Percentiles rank a stretch among this genome's conserved stretches.
phyloP scores from a whole-genome alignment of 2,113 vertebrate genomes.

The Arenaria interpres region DNA sequence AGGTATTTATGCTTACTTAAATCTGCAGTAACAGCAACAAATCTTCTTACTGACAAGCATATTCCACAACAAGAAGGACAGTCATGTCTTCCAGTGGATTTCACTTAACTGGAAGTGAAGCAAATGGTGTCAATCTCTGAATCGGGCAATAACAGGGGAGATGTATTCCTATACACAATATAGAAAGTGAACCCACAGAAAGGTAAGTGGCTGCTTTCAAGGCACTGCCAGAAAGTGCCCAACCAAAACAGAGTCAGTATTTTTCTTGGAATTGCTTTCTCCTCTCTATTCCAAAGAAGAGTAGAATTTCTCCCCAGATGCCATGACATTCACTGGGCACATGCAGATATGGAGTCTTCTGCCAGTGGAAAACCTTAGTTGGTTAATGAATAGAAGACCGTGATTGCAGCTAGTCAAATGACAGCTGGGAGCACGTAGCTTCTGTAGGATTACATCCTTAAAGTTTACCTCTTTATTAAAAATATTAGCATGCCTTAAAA shows the following conservation, averaged over 20 bases:
- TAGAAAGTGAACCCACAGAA: not conserved
- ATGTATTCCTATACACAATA: not conserved
- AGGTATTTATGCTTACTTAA: not conserved
- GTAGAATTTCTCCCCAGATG: not conserved
- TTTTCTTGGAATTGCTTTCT: not conserved
- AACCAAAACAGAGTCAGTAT: not conserved
- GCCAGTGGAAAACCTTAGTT: not conserved
- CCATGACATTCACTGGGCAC: not conserved
- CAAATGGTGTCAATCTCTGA: not conserved
- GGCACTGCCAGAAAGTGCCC: not conserved
- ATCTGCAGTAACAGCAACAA: not conserved
- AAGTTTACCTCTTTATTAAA: not conserved
- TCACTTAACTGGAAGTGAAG: not conserved
- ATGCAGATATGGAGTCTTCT: accelerated
- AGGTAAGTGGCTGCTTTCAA: not conserved
- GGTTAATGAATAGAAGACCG: not conserved
- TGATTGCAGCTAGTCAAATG: not conserved
- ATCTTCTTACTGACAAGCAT: not conserved
- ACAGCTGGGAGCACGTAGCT: not conserved
- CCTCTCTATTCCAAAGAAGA: not conserved
- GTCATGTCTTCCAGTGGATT: not conserved
- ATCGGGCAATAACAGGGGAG: no score
- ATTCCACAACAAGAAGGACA: not conserved
- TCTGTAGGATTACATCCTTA: not conserved
- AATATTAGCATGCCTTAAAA: not conserved